These are phyloP conservation scores for Tapirus terrestris DNA, from an alignment of 2,113 vertebrate genomes.

Conservation along the genomic window DNA sequence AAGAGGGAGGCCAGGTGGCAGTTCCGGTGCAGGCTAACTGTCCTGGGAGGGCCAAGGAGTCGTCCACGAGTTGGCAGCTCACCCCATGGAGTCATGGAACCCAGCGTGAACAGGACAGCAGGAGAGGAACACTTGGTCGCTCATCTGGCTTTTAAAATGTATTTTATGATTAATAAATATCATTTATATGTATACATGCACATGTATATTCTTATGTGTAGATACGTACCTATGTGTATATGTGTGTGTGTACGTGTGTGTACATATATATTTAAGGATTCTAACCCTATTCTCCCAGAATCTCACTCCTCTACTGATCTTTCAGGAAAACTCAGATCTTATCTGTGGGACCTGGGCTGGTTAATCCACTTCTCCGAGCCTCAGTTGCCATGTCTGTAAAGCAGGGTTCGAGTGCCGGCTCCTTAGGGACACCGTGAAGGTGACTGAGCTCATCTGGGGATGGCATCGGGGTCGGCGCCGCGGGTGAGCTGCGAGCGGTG, in stretches of 20 bases:
- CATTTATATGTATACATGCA: neutral
- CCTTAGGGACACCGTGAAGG: neutral
- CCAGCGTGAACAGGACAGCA: accelerated
- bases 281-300: neutral
- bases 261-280: neutral
- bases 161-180: neutral
- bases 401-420: neutral
- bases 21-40: accelerated
- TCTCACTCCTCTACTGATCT: neutral
- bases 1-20: neutral
- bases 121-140: neutral
- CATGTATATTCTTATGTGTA: too few relatives aligned
- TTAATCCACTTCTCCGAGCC: neutral
- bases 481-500: accelerated
- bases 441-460: neutral
- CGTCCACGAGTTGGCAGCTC: neutral
- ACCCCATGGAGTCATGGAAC: accelerated
- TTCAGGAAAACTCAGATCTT: neutral
- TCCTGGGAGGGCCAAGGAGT: accelerated
- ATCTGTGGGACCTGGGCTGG: neutral
- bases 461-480: accelerated
- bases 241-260: too few relatives aligned
- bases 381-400: neutral
- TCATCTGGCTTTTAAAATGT: neutral
- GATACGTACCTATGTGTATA: accelerated